phyloP scores from a whole-genome alignment of 2,888 invertebrate genomes.

The Oeneis ivallda region DNA sequence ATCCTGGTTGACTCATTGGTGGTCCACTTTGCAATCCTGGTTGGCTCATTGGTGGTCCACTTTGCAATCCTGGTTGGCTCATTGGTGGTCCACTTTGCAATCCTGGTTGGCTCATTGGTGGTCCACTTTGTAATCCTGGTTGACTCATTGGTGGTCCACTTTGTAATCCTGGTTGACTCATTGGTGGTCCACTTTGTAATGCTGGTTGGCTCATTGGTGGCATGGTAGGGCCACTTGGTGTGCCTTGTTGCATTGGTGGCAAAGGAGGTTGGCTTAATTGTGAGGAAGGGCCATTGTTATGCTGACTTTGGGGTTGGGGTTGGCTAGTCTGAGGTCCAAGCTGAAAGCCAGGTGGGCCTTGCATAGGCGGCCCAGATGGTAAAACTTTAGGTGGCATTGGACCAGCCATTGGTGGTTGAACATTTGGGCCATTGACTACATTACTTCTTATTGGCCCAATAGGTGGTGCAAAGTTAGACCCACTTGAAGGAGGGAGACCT shows the following conservation, averaged over 20 bases:
- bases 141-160: constrained; percentile 40
- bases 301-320: constrained; percentile 31
- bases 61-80: constrained; percentile 41
- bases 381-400: constrained; percentile 39
- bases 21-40: constrained; percentile 35
- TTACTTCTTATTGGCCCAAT: constrained; percentile 36
- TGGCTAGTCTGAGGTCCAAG: constrained; percentile 16
- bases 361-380: constrained; percentile 30
- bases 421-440: constrained; percentile 44
- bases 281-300: constrained; percentile 32
- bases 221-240: no score
- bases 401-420: constrained; percentile 23
- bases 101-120: constrained; percentile 35
- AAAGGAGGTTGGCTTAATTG: constrained; percentile 27
- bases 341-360: constrained; percentile 33
- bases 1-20: no score
- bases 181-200: constrained; percentile 37
- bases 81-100: constrained; percentile 41
- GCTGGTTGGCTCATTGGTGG: constrained; percentile 35
- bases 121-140: constrained; percentile 34
- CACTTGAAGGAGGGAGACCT: constrained; percentile 41
- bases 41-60: constrained; percentile 33
- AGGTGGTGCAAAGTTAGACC: constrained; percentile 37
- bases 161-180: constrained; percentile 40
- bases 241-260: no score